Percentiles rank a stretch among this genome's conserved stretches.
phyloP scores from a whole-genome alignment of 1,140 invertebrate genomes.

The Rhopalosiphum padi region DNA sequence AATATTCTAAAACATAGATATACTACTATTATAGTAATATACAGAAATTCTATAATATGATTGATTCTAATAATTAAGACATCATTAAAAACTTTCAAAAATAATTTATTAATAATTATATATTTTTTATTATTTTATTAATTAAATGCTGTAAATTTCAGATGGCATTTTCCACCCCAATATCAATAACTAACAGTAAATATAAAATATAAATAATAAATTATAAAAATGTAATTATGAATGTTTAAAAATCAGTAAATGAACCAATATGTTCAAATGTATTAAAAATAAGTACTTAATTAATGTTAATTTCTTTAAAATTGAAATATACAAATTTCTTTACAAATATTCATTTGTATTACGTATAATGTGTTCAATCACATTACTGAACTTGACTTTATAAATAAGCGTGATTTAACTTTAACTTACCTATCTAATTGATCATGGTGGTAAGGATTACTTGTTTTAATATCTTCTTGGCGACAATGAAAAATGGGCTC shows the following conservation, averaged over 20 bases:
- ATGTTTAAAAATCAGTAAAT: neutral
- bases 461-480: conserved; percentile 99
- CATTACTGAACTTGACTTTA: neutral
- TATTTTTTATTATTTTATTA: too few relatives aligned
- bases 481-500: conserved; percentile 99
- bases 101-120: too few relatives aligned
- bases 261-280: neutral
- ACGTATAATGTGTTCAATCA: neutral
- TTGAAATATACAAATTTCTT: neutral
- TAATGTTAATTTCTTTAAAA: neutral
- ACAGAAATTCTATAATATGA: neutral
- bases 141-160: neutral
- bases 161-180: neutral
- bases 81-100: neutral
- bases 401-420: neutral
- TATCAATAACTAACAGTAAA: neutral
- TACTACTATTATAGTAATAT: neutral
- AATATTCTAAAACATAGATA: conserved; percentile 79
- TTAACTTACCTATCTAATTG: conserved; percentile 81
- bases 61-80: neutral
- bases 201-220: neutral
- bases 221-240: neutral
- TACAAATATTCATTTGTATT: neutral
- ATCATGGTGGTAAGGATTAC: conserved; percentile 99
- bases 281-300: too few relatives aligned